phyloP scores from a whole-genome alignment of 2,113 vertebrate species.

The Gopherus flavomarginatus region DNA sequence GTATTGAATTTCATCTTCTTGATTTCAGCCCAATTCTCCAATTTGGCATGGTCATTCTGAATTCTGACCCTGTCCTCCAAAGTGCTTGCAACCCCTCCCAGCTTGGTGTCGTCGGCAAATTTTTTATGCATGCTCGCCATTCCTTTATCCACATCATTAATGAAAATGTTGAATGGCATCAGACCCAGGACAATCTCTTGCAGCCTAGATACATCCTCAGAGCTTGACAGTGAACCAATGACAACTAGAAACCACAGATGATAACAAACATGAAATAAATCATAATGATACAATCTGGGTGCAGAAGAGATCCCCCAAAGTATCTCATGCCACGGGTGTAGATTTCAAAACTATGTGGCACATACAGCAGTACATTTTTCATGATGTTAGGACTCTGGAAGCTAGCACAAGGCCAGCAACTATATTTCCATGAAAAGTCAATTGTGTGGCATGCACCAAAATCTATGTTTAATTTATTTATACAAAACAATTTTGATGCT shows the following conservation, averaged over 20 bases:
- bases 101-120: too few species aligned
- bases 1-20: too few species aligned
- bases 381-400: background rate
- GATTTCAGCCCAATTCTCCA: too few species aligned
- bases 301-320: background rate
- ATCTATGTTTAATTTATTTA: background rate
- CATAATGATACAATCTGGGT: background rate
- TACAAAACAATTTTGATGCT: background rate
- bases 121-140: too few species aligned
- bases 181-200: background rate
- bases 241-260: background rate
- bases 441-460: background rate
- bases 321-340: background rate
- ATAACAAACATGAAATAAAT: background rate
- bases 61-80: too few species aligned
- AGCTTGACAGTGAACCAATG: background rate
- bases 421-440: background rate
- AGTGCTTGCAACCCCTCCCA: too few species aligned
- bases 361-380: background rate
- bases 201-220: background rate
- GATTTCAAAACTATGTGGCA: background rate
- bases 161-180: background rate
- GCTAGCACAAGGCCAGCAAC: background rate
- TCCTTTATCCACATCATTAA: too few species aligned
- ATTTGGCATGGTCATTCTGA: too few species aligned